Evolutionary conservation across 2,888 invertebrate genomes (phyloP), one percentile per base, ranked within the genome.

Genomic region (Formica aserva): DNA sequence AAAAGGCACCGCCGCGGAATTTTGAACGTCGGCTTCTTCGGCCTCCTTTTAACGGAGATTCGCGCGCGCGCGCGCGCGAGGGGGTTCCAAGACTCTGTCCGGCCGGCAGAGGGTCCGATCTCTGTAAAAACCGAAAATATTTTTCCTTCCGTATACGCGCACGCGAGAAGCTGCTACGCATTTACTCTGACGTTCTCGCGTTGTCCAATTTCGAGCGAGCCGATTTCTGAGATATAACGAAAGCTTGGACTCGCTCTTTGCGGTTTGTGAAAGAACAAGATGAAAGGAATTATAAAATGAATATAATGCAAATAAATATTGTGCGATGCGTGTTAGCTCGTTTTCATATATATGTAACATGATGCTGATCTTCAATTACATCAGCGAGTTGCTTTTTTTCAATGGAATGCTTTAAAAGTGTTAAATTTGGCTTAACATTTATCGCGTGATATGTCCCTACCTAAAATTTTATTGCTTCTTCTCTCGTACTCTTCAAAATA

Each of bases 1-100:
- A 93, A 94, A 94, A 94, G 94, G 91, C 91, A 93, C 94, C 94
- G 94, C 94, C 91, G 90, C 92, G 94, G 94, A 94, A 94, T 94
- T 93, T 94, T 94, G 93, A 94, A 92, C 93, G 93, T 92, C 94
- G 94, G 92, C 93, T 92, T 80, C 74, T 85, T 83, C 62, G 74
- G 75, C 71, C 60, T 75, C 72, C 80, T 78, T 83, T 89, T 90
- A 90, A 89, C 89, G 89, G 89, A 82, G 72, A 66, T 89, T 80
- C 83, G 81, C 86, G 86, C 83, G 90, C 6, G 86, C 83, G 90
- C 6, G 32, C 80, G 82, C 82, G 82, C 65, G 90, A 72, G 65
- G 55, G 83, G 41, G 52, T 69, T 63, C 26, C 45, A 18, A 35
- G 78, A 45, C 18, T 52, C 29, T 52, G n/a, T 11, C 38, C 15